Conservation (phyloP, 92 coral and sea anemone species). For the Nematostella vectensis region DNA sequence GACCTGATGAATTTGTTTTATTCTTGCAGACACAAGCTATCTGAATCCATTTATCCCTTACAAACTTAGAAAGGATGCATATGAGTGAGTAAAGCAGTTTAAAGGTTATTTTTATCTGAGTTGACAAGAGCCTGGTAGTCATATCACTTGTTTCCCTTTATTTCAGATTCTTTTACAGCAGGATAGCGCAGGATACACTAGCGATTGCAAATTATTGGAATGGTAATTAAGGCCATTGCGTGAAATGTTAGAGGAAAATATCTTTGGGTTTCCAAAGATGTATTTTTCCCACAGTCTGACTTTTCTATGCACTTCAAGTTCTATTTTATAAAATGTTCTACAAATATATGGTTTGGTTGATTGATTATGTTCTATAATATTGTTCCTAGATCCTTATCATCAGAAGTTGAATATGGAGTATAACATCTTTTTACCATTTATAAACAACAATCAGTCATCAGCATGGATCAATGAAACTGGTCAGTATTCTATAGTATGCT, state of each 20-base stretch:
- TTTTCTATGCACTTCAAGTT: too few relatives aligned
- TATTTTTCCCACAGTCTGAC: too few relatives aligned
- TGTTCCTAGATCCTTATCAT: constrained; percentile 90
- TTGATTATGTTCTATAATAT: too few relatives aligned
- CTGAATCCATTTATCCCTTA: constrained; percentile 58
- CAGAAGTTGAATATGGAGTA: constrained; percentile 43
- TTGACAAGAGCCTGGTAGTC: too few relatives aligned
- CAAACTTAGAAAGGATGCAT: constrained; percentile 38
- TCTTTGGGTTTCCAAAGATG: too few relatives aligned
- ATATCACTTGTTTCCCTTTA: too few relatives aligned
- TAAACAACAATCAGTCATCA: constrained; percentile 74
- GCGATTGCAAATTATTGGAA: constrained; percentile 98
- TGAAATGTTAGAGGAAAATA: too few relatives aligned
- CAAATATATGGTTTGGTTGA: too few relatives aligned
- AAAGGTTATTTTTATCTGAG: too few relatives aligned
- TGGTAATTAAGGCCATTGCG: constrained; percentile 57
- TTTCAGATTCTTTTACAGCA: constrained; percentile 63
- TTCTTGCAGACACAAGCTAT: constrained; percentile 48
- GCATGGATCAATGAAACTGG: constrained; percentile 57
- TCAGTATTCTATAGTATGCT: constrained; percentile 2
- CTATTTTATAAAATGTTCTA: too few relatives aligned
- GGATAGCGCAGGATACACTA: constrained; percentile 39
- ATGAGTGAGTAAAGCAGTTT: constrained; percentile 38
- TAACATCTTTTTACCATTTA: constrained; percentile 60
- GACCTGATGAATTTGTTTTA: neutral